A percentile compares a stretch with the other conserved stretches of the same genome.
Evolutionary conservation across 2,888 invertebrate genomes (phyloP).

Genomic region (Keiferia lycopersicella): DNA sequence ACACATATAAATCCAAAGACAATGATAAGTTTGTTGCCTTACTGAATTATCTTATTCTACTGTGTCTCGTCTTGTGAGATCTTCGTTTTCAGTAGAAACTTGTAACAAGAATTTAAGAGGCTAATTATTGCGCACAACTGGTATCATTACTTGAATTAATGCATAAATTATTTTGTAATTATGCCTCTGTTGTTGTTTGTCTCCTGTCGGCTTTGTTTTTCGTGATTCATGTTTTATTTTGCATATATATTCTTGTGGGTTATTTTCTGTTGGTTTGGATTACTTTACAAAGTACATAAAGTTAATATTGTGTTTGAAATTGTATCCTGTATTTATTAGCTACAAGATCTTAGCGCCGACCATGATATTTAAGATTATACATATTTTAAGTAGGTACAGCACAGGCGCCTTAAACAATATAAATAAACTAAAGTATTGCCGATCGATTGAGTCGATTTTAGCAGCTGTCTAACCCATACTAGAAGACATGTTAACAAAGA

Average conservation of each 20-base stretch:
- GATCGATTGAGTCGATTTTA: no score
- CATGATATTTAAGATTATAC: no score
- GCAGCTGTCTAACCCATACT: no score
- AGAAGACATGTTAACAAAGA: no score
- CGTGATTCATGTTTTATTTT: constrained; percentile 1
- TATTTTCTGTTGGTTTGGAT: neutral
- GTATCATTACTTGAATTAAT: constrained; percentile 8
- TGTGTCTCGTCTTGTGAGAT: neutral
- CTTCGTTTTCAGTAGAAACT: constrained; percentile 23
- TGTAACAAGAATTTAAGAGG: constrained; percentile 37
- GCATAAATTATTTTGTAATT: constrained; percentile 23
- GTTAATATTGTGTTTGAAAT: neutral
- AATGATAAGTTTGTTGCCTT: no score
- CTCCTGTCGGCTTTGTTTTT: constrained; percentile 8
- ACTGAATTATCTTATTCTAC: neutral
- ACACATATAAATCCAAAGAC: no score
- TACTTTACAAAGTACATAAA: neutral
- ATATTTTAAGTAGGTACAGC: no score
- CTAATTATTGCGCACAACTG: constrained; percentile 31
- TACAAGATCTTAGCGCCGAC: no score
- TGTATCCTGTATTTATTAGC: neutral
- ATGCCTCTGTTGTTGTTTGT: neutral
- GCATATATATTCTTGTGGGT: neutral
- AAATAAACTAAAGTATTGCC: no score
- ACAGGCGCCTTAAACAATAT: no score